phyloP scores from a whole-genome alignment of 2,888 invertebrate species.

The Acrobasis repandana region DNA sequence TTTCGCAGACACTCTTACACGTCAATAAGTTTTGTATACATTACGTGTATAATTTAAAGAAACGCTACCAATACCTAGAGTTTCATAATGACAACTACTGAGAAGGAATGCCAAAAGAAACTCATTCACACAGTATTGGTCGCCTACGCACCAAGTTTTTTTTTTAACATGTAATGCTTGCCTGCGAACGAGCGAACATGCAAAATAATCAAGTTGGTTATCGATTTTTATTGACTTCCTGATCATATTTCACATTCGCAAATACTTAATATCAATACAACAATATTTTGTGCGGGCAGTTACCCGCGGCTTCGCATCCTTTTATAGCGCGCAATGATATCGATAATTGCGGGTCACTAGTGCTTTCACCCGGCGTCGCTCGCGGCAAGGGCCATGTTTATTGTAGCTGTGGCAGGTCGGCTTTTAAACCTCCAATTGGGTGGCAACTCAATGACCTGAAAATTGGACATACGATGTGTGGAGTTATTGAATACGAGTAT shows the following conservation, averaged over 20 bases:
- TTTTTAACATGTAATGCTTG: too few species aligned
- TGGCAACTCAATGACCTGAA: neutral
- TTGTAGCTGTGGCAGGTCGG: conserved; percentile 7
- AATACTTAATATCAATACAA: conserved; percentile 6
- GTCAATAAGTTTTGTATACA: too few species aligned
- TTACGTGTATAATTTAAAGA: too few species aligned
- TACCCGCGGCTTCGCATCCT: conserved; percentile 5
- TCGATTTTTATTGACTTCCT: neutral
- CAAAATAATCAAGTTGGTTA: too few species aligned
- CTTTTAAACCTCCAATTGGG: conserved; percentile 17
- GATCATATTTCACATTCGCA: neutral
- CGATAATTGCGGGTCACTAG: conserved; percentile 14
- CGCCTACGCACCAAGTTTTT: too few species aligned
- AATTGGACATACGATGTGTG: conserved; percentile 1
- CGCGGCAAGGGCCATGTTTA: conserved; percentile 10
- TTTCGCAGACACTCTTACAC: too few species aligned
- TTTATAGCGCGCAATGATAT: conserved; percentile 8
- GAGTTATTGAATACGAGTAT: conserved; percentile 6
- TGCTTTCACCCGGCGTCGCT: conserved; percentile 13
- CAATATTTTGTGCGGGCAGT: neutral
- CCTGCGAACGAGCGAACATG: too few species aligned
- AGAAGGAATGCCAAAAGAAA: too few species aligned
- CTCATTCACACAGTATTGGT: too few species aligned
- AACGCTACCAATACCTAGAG: too few species aligned
- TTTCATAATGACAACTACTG: too few species aligned